Percentiles rank a stretch among this genome's conserved stretches.
Evolutionary conservation across 2,888 invertebrate genomes (phyloP).

Genomic region (Norana najaformis): DNA sequence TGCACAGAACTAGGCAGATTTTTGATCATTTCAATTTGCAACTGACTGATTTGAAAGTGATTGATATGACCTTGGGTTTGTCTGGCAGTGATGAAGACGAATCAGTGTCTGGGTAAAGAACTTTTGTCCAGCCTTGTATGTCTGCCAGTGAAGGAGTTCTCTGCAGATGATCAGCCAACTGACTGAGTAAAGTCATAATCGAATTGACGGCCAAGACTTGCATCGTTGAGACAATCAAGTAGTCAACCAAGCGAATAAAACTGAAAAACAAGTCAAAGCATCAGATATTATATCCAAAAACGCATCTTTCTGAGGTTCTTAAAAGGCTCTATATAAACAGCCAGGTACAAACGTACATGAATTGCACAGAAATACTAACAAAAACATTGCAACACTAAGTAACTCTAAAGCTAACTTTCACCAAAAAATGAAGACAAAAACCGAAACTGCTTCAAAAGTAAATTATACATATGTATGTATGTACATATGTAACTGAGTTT

Average conservation of each 20-base stretch:
- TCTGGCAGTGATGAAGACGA: neutral
- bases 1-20: neutral
- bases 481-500: neutral
- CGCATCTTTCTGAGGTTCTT: neutral
- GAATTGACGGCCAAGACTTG: conserved; percentile 63
- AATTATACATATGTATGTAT: neutral
- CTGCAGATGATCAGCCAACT: conserved; percentile 60
- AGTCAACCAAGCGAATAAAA: conserved; percentile 63
- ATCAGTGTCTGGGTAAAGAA: neutral
- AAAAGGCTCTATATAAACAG: neutral
- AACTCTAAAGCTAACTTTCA: neutral
- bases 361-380: neutral
- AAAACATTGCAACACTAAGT: neutral
- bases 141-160: conserved; percentile 60
- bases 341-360: neutral
- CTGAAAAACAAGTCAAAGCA: conserved; percentile 46
- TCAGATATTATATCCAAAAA: neutral
- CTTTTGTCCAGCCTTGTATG: conserved; percentile 51
- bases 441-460: neutral
- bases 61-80: neutral
- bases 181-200: conserved; percentile 61
- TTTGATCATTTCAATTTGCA: neutral
- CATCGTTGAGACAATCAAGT: conserved; percentile 63
- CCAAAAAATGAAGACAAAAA: neutral
- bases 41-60: neutral